A percentile compares a stretch with the other conserved stretches of the same genome.
Conservation (phyloP, 2,113 vertebrate genomes). For the Sapayoa aenigma region DNA sequence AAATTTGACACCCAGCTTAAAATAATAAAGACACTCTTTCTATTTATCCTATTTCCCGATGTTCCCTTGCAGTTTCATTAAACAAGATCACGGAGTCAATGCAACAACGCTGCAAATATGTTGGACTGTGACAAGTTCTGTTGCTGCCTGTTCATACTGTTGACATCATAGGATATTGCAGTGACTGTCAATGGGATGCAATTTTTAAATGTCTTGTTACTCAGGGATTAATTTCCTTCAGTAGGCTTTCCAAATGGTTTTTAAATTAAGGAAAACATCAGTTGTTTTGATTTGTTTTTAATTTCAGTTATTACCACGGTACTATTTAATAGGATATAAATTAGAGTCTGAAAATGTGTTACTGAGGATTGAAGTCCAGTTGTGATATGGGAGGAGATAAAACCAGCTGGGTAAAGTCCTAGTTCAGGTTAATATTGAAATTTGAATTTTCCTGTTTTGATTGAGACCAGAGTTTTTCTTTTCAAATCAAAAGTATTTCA, state of each 20-base stretch:
- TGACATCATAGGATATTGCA: not conserved
- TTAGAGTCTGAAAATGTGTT: not conserved
- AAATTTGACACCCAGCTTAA: conserved; percentile 25
- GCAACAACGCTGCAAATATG: not conserved
- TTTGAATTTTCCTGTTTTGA: not conserved
- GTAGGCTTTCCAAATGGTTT: not conserved
- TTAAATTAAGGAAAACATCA: not conserved
- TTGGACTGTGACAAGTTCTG: conserved; percentile 10
- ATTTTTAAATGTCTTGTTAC: conserved; percentile 33
- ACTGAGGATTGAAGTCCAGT: not conserved
- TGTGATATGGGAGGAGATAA: not conserved
- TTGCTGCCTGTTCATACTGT: conserved; percentile 4
- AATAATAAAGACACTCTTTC: conserved; percentile 68
- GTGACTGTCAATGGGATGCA: not conserved
- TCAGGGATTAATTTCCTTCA: conserved; percentile 67
- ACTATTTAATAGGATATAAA: not conserved
- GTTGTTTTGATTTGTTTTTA: not conserved
- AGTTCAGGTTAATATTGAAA: not conserved
- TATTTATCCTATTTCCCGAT: conserved; percentile 64
- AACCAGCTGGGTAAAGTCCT: not conserved
- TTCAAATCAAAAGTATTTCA: not conserved
- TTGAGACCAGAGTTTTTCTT: not conserved
- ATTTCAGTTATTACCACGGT: not conserved
- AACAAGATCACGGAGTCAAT: not conserved
- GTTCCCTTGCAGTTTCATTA: conserved; percentile 55